These are phyloP conservation scores for Clarias macrocephalus DNA, from an alignment of 2,113 vertebrate species.

Conservation along the genomic window DNA sequence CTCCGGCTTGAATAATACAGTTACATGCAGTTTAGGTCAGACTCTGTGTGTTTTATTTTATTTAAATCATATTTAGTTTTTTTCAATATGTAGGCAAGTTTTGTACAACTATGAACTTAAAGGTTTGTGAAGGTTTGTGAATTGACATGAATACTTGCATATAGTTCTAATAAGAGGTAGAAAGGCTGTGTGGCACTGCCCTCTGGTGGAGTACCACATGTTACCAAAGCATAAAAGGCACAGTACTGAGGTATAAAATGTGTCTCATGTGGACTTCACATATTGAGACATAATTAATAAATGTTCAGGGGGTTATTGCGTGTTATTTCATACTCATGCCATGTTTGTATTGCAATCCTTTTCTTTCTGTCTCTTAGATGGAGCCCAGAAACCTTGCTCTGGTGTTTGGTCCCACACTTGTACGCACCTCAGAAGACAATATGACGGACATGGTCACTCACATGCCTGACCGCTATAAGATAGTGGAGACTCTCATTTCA, in stretches of 20 bases:
- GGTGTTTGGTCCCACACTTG: conserved; percentile 94
- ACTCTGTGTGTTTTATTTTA: background rate
- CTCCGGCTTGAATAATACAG: background rate
- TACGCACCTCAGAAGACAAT: conserved; percentile 94
- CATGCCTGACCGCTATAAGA: conserved; percentile 98
- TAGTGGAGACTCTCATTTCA: conserved; percentile 93
- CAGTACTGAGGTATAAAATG: background rate
- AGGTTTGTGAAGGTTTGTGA: background rate
- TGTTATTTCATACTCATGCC: background rate
- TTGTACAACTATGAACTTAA: background rate
- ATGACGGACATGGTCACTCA: conserved; percentile 99
- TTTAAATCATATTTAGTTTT: background rate
- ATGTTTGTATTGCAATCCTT: background rate
- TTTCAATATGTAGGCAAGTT: background rate
- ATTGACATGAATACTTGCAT: background rate
- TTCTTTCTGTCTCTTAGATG: conserved; percentile 76
- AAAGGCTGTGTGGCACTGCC: background rate
- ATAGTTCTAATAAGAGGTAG: background rate
- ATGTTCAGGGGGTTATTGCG: background rate
- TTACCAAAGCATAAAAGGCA: background rate
- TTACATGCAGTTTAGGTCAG: background rate
- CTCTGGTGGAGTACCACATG: background rate
- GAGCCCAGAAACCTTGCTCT: conserved; percentile 93
- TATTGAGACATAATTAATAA: background rate
- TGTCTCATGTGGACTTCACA: background rate